Evolutionary conservation across 2,113 vertebrate genomes (phyloP).

Genomic region (Oophaga pumilio): DNA sequence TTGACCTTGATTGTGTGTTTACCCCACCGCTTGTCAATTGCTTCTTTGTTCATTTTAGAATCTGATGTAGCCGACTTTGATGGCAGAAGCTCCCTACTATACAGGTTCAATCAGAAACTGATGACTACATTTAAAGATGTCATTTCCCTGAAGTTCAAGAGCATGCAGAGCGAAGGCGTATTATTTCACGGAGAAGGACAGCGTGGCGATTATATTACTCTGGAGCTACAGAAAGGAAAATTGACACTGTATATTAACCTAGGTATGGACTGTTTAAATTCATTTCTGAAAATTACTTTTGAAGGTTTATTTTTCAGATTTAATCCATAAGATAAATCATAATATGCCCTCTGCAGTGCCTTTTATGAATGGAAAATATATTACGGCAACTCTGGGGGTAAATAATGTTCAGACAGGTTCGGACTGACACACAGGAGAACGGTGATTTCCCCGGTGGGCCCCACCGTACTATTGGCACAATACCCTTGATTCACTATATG

Average conservation of each 20-base stretch:
- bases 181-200: slow-evolving; percentile 95
- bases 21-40: slow-evolving; percentile 39
- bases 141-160: slow-evolving; percentile 94
- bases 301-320: no score
- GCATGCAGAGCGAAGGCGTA: slow-evolving; percentile 90
- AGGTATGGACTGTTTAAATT: slow-evolving; percentile 70
- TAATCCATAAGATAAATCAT: no score
- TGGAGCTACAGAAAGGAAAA: slow-evolving; percentile 90
- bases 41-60: slow-evolving; percentile 70
- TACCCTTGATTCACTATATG: no score
- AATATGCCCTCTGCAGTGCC: no score
- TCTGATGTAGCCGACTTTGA: slow-evolving; percentile 93
- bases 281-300: slow-evolving; percentile 6
- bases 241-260: slow-evolving; percentile 88
- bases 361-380: no score
- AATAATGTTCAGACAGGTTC: no score
- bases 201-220: slow-evolving; percentile 89
- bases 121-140: slow-evolving; percentile 98
- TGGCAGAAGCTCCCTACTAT: slow-evolving; percentile 91
- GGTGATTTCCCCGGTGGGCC: no score
- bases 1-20: slow-evolving; percentile 48
- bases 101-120: slow-evolving; percentile 97
- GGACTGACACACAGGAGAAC: no score
- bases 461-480: no score
- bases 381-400: no score